Evolutionary conservation across 2,888 invertebrate species (phyloP).

Genomic region (Oxytorus armatus): DNA sequence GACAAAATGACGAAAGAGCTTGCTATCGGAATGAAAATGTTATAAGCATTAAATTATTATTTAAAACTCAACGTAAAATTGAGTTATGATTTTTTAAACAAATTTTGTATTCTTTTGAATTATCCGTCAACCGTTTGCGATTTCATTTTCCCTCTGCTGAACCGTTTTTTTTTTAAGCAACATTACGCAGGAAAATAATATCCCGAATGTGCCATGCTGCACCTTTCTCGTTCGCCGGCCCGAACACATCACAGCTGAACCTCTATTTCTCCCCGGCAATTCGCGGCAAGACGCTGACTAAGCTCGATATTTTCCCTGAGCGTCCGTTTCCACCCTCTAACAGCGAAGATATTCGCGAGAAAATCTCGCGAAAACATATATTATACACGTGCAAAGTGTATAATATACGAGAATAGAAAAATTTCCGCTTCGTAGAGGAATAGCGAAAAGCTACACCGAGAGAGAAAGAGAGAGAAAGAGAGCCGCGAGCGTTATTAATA

Average conservation of each 20-base stretch:
- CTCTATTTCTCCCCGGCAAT: constrained; percentile 40
- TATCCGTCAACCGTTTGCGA: no score
- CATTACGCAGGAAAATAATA: constrained; percentile 10
- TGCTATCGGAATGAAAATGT: no score
- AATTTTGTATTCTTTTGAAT: no score
- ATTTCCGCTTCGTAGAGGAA: constrained; percentile 53
- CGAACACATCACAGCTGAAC: constrained; percentile 23
- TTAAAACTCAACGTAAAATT: no score
- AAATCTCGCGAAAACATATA: constrained; percentile 52
- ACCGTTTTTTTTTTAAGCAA: no score
- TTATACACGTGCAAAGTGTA: constrained; percentile 59
- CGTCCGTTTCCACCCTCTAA: constrained; percentile 54
- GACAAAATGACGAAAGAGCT: no score
- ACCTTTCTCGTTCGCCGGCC: constrained; percentile 5
- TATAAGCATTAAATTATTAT: no score
- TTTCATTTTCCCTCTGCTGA: no score
- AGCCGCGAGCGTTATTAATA: constrained; percentile 66
- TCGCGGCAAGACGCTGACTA: constrained; percentile 62
- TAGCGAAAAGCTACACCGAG: constrained; percentile 44
- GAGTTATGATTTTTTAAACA: no score
- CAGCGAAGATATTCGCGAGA: constrained; percentile 53
- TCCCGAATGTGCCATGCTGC: constrained; percentile 10
- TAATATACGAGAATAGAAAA: constrained; percentile 53
- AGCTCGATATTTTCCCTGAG: constrained; percentile 60
- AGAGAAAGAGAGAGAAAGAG: constrained; percentile 54